These are phyloP conservation scores for Phylloscopus collybita DNA, from an alignment of 2,797 vertebrate species.

Conservation along the genomic window DNA sequence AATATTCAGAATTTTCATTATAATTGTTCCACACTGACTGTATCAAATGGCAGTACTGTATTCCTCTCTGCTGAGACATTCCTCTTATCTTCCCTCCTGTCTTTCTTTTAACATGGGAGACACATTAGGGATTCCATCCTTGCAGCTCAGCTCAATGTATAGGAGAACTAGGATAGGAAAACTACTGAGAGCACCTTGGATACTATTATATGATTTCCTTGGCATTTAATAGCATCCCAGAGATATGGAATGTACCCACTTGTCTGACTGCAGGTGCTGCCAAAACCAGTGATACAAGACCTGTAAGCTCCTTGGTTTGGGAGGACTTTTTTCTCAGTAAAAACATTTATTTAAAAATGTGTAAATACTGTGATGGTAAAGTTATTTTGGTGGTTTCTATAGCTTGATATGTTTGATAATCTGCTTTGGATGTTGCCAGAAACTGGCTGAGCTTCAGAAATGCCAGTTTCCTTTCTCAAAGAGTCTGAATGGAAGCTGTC, in stretches of 20 bases:
- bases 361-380: neutral
- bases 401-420: neutral
- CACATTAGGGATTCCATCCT: neutral
- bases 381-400: neutral
- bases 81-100: neutral
- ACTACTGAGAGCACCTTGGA: neutral
- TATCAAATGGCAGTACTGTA: neutral
- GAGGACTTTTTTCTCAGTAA: neutral
- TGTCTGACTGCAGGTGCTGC: conserved; percentile 22
- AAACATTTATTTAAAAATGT: conserved; percentile 26
- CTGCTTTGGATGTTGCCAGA: neutral
- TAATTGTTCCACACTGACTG: neutral
- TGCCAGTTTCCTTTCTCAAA: neutral
- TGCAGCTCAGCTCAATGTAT: neutral
- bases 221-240: conserved; percentile 1
- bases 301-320: neutral
- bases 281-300: conserved; percentile 9
- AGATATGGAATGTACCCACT: neutral
- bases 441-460: neutral
- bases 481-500: neutral
- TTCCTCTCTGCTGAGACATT: neutral
- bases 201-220: neutral
- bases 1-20: neutral
- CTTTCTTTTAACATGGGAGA: neutral
- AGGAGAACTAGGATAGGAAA: neutral